Evolutionary conservation across 2,113 vertebrate genomes (phyloP), one percentile per base, ranked within the genome.

Genomic region (Nettapus auritus): DNA sequence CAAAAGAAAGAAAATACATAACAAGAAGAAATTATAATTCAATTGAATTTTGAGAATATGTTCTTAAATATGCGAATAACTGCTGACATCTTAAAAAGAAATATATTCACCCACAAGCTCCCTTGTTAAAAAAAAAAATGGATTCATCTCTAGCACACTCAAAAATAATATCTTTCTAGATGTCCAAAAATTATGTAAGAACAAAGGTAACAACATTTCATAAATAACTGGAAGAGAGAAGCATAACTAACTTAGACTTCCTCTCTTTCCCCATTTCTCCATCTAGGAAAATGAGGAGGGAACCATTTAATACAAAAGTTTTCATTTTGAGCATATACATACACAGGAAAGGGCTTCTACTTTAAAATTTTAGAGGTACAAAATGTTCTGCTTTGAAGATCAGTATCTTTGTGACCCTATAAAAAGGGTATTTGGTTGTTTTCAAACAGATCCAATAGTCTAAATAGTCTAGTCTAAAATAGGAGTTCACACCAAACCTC

Each of bases 331-430:
- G 2, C 25, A 79, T 2, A 2, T 20, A 38, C 62, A 21, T 25
- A 79, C 7, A 36, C 3, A 56, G 25, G 26, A 19, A 26, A 81
- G 42, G 70, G 42, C 4, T 19, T 28, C 19, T 55, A 3, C 28
- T 66, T 88, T 8, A 79, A 84, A 60, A 68, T 40, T 53, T 59
- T 64, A 73, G 33, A 4, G 13, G 67, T 46, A 80, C 11, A 76
- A 57, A 79, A 25, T 8, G 9, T 40, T 73, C 29, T 53, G 31
- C 26, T 74, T 52, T 80, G 68, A 44, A 88, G 64, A 86, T 20
- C 0, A 71, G 3, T 9, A 42, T 34, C 26, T 74, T 21, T 55
- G 52, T 22, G 26, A 68, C 6, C 31, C 9, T 1, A 28, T 10
- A 9, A 66, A 71, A 66, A 50, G 4, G 19, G 15, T 25, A 60